phyloP scores from a whole-genome alignment of 2,888 invertebrate species.

The Frankliniella intonsa region DNA sequence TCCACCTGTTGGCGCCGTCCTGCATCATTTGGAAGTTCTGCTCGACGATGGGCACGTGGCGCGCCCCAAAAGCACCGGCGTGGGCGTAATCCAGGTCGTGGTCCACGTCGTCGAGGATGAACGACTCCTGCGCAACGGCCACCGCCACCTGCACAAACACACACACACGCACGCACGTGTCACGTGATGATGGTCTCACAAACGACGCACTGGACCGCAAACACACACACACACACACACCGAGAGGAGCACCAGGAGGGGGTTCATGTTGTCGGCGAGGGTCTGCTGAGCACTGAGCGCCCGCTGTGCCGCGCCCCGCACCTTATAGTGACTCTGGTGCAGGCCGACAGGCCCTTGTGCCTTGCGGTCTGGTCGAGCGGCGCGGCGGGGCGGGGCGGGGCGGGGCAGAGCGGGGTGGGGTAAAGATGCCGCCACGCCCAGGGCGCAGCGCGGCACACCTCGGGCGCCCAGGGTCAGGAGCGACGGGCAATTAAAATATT shows the following conservation, averaged over 20 bases:
- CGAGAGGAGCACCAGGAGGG: background rate
- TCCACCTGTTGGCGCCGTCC: background rate
- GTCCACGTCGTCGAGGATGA: background rate
- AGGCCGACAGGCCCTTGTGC: background rate
- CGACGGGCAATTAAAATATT: constrained; percentile 15
- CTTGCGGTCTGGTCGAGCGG: background rate
- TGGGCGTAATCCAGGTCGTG: background rate
- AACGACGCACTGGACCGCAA: background rate
- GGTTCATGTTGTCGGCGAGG: background rate
- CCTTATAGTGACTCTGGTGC: background rate
- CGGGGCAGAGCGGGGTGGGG: background rate
- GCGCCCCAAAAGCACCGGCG: background rate
- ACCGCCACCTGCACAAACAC: background rate
- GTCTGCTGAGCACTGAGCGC: background rate
- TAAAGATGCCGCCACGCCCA: background rate
- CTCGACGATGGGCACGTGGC: background rate
- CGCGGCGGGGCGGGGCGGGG: background rate
- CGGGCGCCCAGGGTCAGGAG: background rate
- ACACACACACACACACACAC: background rate
- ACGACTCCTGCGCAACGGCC: background rate
- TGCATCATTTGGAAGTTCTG: constrained; percentile 21
- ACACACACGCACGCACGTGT: background rate
- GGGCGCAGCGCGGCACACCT: background rate
- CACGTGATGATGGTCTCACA: background rate
- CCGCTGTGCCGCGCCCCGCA: background rate